Evolutionary conservation across 1,140 invertebrate species (phyloP).

Genomic region (Trichoplusia ni): DNA sequence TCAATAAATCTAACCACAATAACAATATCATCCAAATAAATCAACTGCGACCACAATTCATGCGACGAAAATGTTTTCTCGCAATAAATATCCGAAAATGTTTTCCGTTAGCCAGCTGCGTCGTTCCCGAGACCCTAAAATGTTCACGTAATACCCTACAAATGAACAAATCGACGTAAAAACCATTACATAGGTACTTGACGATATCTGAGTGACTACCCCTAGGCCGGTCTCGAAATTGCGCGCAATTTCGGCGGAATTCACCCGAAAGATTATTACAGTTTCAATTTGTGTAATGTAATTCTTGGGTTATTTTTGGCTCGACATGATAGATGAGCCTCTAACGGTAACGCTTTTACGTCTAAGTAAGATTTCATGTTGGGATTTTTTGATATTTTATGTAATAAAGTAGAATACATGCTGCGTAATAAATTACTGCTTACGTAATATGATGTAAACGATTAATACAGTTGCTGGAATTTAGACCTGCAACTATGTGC

Average conservation of each 20-base stretch:
- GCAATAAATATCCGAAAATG: neutral
- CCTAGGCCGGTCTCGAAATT: conserved; percentile 16
- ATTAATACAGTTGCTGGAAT: too few species aligned
- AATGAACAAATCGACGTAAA: conserved; percentile 24
- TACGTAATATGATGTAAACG: too few species aligned
- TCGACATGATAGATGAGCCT: conserved; percentile 14
- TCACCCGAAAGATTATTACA: conserved; percentile 25
- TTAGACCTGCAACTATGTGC: too few species aligned
- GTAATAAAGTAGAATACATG: neutral
- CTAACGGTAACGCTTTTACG: conserved; percentile 17
- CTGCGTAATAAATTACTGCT: conserved; percentile 3
- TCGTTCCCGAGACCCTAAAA: neutral
- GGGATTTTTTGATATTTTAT: conserved; percentile 8
- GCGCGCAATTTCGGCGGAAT: conserved; percentile 15
- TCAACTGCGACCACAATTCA: conserved; percentile 7
- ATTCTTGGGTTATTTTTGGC: neutral
- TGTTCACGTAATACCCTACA: conserved; percentile 11
- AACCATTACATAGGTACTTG: conserved; percentile 28
- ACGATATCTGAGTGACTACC: conserved; percentile 18
- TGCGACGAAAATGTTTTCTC: conserved; percentile 7
- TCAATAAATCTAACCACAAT: neutral
- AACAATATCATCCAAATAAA: conserved; percentile 25
- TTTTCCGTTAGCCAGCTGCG: conserved; percentile 8
- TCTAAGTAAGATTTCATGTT: conserved; percentile 12
- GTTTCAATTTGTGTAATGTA: conserved; percentile 28